Percentiles rank a stretch among this genome's conserved stretches.
Conservation (phyloP, 2,797 vertebrate genomes). For the Iguana delicatissima region DNA sequence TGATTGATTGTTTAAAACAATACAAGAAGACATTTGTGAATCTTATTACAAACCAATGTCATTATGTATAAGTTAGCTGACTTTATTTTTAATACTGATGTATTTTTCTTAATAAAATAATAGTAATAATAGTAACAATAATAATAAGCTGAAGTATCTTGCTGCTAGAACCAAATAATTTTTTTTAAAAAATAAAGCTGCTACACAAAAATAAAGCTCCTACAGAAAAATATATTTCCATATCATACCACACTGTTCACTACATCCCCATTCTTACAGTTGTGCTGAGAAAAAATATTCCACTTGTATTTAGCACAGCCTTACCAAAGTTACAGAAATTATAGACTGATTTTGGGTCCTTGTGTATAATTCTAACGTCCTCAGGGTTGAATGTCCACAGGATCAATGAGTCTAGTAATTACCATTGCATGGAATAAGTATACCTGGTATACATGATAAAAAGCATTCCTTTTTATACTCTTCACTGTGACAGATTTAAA, state of each 20-base stretch:
- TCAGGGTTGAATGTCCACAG: background rate
- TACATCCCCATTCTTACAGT: background rate
- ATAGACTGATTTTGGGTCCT: background rate
- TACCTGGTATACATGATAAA: background rate
- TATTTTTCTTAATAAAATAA: no score
- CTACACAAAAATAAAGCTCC: no score
- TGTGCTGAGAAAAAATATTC: background rate
- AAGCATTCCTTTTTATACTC: background rate
- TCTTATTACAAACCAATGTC: no score
- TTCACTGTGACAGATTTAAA: constrained; percentile 78
- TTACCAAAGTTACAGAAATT: background rate
- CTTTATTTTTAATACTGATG: no score
- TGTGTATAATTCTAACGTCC: background rate
- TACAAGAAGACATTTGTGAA: no score
- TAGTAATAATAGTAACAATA: no score
- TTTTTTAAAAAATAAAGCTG: no score
- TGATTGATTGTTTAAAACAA: no score
- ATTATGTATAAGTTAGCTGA: no score
- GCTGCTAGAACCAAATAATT: no score
- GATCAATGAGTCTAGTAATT: background rate
- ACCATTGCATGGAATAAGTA: background rate
- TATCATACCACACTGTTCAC: background rate
- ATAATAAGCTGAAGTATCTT: no score
- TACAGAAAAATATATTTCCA: background rate
- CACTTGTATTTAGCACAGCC: no score